Base-by-base conservation (phyloP, 35 echinoderm and acorn worm species). In the Nesometra sesokonis region DNA sequence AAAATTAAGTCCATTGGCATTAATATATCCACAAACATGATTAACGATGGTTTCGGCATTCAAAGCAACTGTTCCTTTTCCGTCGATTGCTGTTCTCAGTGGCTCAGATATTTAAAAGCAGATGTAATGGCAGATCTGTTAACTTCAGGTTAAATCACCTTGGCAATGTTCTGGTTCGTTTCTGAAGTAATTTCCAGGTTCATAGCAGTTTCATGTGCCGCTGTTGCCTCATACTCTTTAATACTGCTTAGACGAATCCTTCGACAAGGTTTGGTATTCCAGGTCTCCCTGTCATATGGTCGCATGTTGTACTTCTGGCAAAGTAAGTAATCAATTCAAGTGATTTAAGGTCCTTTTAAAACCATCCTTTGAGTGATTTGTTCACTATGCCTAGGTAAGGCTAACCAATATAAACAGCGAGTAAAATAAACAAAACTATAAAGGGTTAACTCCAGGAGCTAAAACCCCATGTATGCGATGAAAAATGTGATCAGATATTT, bases 221-320 rank as follows among this genome's bases (percentile, higher is more conserved):
- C 47, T 27, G 32, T 43, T 76, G 78, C 57, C n/a, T n/a, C n/a
- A n/a, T n/a, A n/a, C n/a, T 88, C 86, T 80, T 80, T 81, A 11
- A 88, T 77, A 32, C 57, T 78, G 86, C 76, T 30, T 77, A 78
- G 35, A 13, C 86, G 34, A 32, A 88, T 17, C 9, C 37, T 32
- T 47, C 77, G 11, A 80, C 86, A 88, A 29, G 86, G 77, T 35
- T 33, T 77, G 37, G 23, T 88, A 77, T 88, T 88, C 86, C 77
- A 88, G 35, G 47, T 82, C 5, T 78, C 29, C 82, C 87, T 78
- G 80, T 79, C 87, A 82, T 82, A 88, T 32, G 87, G 87, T 32
- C 37, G 47, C 87, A 81, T 82, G 3, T 88, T 82, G 87, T 88
- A 88, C 79, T 82, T 82, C 79, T 88, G 87, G 46, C 87, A 88